Evolutionary conservation across 1,140 invertebrate genomes (phyloP).

Genomic region (Papilio machaon): DNA sequence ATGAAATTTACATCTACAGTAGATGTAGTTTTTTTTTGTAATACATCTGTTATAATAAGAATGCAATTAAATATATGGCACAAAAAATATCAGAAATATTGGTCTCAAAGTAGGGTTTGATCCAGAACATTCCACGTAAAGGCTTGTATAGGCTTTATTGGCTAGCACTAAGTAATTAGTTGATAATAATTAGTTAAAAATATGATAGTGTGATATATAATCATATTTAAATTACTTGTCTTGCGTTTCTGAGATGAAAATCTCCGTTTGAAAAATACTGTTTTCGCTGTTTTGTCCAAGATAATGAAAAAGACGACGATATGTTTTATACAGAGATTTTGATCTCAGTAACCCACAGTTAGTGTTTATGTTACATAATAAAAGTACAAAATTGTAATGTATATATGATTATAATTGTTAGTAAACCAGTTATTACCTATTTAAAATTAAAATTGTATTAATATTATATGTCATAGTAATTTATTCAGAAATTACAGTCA

Average conservation of each 20-base stretch:
- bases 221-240: not conserved
- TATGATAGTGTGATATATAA: not conserved
- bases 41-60: not conserved
- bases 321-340: too few species aligned
- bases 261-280: too few species aligned
- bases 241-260: too few species aligned
- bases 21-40: not conserved
- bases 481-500: not conserved
- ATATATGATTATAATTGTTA: not conserved
- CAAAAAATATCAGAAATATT: not conserved
- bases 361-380: not conserved
- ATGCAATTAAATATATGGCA: not conserved
- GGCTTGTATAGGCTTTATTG: not conserved
- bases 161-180: not conserved
- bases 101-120: not conserved
- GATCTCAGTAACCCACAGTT: too few species aligned
- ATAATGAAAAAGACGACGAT: too few species aligned
- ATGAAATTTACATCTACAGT: too few species aligned
- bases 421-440: not conserved
- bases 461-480: not conserved
- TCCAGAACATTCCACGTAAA: not conserved
- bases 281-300: too few species aligned
- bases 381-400: conserved; percentile 4
- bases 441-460: not conserved
- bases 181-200: not conserved